These are phyloP conservation scores for Thymelicus sylvestris DNA, from an alignment of 2,888 invertebrate genomes.

Conservation along the genomic window DNA sequence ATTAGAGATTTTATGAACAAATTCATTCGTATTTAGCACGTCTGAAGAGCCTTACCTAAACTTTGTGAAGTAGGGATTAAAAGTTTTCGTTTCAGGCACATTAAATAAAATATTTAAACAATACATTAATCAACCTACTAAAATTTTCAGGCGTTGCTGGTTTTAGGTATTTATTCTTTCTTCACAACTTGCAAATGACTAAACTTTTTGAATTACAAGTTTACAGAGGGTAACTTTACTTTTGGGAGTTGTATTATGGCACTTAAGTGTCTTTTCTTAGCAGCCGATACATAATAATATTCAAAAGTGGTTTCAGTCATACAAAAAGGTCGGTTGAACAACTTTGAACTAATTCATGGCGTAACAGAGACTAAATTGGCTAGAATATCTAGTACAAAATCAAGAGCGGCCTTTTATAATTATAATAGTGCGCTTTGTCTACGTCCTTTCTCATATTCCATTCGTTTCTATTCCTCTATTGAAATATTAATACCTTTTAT, in stretches of 20 bases:
- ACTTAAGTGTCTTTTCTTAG: conserved; percentile 19
- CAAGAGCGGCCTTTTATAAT: no score
- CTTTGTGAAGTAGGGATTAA: conserved; percentile 24
- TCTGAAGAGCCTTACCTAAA: conserved; percentile 7
- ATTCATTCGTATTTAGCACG: conserved; percentile 22
- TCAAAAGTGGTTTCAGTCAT: conserved; percentile 10
- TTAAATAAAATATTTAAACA: conserved; percentile 37
- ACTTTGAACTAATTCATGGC: neutral
- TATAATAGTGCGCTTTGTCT: no score
- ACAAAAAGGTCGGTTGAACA: neutral
- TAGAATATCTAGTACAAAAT: no score
- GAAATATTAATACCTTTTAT: no score
- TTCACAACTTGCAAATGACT: conserved; percentile 26
- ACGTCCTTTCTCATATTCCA: no score
- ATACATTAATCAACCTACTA: conserved; percentile 31
- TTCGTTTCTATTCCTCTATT: no score
- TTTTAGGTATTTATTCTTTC: conserved; percentile 30
- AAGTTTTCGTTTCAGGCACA: conserved; percentile 29
- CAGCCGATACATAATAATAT: conserved; percentile 20
- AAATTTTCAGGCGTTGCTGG: conserved; percentile 29
- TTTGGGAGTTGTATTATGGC: conserved; percentile 22
- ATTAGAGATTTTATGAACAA: conserved; percentile 14
- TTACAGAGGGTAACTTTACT: conserved; percentile 18
- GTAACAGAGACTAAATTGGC: no score
- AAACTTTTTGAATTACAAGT: conserved; percentile 25